A percentile compares a stretch with the other conserved stretches of the same genome.
These are phyloP conservation scores for Calliopum simillimum DNA, from an alignment of 2,888 invertebrate genomes.

Conservation along the genomic window DNA sequence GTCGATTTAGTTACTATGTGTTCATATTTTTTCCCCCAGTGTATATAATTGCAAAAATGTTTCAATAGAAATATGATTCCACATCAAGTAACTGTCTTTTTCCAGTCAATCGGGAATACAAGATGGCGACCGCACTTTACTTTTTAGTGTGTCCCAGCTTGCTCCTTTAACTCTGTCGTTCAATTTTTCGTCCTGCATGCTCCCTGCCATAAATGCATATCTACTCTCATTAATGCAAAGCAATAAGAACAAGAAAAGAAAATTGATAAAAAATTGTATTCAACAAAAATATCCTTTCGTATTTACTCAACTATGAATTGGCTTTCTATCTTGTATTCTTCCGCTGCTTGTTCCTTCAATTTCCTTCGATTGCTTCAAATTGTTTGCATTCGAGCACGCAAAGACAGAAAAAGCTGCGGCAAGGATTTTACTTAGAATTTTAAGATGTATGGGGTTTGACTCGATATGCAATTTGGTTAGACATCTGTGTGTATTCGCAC, in stretches of 20 bases:
- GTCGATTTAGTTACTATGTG: no score
- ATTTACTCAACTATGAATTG: constrained; percentile 38
- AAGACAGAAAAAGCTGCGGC: constrained; percentile 12
- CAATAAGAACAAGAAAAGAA: background rate
- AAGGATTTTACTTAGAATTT: background rate
- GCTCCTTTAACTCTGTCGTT: background rate
- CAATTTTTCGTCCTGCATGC: no score
- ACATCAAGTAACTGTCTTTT: constrained; percentile 14
- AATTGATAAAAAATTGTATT: background rate
- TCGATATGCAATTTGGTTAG: background rate
- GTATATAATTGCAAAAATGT: background rate
- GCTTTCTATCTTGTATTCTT: constrained; percentile 35
- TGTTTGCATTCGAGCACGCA: constrained; percentile 49
- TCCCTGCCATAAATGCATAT: background rate
- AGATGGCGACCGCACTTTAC: constrained; percentile 3
- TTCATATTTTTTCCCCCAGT: background rate
- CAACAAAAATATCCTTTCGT: constrained; percentile 37
- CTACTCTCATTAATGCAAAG: constrained; percentile 33
- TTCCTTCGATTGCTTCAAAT: constrained; percentile 50
- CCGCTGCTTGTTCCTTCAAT: constrained; percentile 36
- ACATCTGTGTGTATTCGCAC: constrained; percentile 28
- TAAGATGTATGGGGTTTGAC: background rate
- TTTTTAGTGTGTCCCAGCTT: constrained; percentile 6
- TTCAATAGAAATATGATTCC: background rate
- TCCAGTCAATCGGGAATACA: constrained; percentile 28